Evolutionary conservation across 2,113 vertebrate genomes (phyloP), one percentile per base, ranked within the genome.

Genomic region (Caracal caracal): DNA sequence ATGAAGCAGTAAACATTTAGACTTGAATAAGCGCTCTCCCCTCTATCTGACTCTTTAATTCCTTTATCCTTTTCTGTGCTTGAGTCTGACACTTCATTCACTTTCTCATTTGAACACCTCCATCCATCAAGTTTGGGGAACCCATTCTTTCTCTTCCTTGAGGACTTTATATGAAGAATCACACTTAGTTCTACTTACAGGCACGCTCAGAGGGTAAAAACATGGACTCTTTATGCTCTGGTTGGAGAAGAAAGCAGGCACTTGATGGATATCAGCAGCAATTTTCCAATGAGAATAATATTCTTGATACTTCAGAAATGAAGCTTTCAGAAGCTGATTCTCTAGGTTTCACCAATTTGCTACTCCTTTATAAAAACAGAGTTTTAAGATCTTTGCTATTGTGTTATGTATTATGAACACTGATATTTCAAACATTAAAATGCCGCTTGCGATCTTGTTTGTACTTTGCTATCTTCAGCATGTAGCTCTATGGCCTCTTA

Each of bases 251-350:
- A 86, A 96, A 91, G 40, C 28, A 93, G 70, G 26, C 13, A 66
- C 30, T 93, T 63, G 10, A 68, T 82, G 61, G 56, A 24, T 81
- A 81, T 35, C 56, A 82, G 47, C 2, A 76, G 8, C 56, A 88
- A 68, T 96, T 84, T 96, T 93, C 63, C 93, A 79, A 13, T 28
- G 20, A 94, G 78, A 86, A 92, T 24, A 68, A 83, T 73, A 53
- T 94, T 89, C 79, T 75, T 88, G 17, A 87, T 87, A 71, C 49
- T 88, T 93, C 71, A 94, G 70, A 91, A 95, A 92, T 47, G 76
- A 88, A 92, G 43, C 56, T 92, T 75, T 88, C n/a, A 86, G 26
- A 96, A 88, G 49, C 68, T 22, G 26, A 90, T 66, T 63, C 17
- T 81, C 59, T 59, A 80, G 73, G 2, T 80, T 97, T 91, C 24